A percentile compares a stretch with the other conserved stretches of the same genome.
Conservation (phyloP, 2,797 vertebrate genomes). For the Spheniscus humboldti region DNA sequence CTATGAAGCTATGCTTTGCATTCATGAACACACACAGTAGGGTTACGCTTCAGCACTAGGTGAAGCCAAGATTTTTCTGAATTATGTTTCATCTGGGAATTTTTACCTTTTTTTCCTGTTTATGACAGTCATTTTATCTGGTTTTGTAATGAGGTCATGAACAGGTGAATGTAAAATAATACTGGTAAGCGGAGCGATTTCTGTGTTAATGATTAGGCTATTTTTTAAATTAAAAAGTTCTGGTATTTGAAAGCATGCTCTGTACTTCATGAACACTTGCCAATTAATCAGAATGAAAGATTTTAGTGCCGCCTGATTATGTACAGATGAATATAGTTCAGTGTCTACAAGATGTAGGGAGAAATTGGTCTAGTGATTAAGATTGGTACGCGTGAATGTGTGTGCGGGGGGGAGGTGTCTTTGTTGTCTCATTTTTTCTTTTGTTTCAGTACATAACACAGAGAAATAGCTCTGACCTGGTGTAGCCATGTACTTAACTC, state of each 20-base stretch:
- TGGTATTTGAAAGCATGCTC: slow-evolving; percentile 69
- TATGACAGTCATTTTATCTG: slow-evolving; percentile 80
- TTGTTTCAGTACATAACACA: slow-evolving; percentile 60
- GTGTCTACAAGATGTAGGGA: slow-evolving; percentile 49
- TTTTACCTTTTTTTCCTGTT: slow-evolving; percentile 76
- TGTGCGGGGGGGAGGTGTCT: neutral
- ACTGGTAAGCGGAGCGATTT: slow-evolving; percentile 73
- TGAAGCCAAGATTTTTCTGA: slow-evolving; percentile 78
- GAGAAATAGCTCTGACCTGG: slow-evolving; percentile 57
- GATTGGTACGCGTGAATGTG: neutral
- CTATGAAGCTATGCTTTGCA: slow-evolving; percentile 68
- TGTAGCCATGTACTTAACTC: slow-evolving; percentile 55
- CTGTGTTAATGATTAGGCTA: slow-evolving; percentile 76
- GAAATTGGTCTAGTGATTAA: slow-evolving; percentile 42
- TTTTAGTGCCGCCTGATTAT: slow-evolving; percentile 70
- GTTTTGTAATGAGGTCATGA: slow-evolving; percentile 80
- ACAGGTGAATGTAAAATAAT: slow-evolving; percentile 80
- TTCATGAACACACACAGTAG: slow-evolving; percentile 70
- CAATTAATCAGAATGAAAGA: slow-evolving; percentile 76
- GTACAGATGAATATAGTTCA: slow-evolving; percentile 65
- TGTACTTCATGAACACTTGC: slow-evolving; percentile 67
- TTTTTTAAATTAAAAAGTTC: slow-evolving; percentile 79
- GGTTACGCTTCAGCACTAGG: slow-evolving; percentile 73
- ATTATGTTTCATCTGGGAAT: slow-evolving; percentile 78
- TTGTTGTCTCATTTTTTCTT: slow-evolving; percentile 50